Evolutionary conservation across 2,113 vertebrate species (phyloP).

Genomic region (Megaceryle torquata): DNA sequence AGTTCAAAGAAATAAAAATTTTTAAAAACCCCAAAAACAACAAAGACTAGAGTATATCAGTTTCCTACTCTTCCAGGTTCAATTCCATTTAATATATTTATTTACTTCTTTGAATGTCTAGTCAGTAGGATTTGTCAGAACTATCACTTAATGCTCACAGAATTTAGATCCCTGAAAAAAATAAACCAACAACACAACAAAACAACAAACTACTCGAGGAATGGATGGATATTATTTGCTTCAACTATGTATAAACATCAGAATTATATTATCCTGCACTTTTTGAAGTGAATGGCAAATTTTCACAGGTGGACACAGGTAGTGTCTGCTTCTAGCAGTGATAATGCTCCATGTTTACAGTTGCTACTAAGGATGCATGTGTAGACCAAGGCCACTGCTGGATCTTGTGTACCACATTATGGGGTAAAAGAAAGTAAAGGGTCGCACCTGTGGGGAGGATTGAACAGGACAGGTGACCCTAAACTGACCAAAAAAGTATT

Average conservation of each 20-base stretch:
- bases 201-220: no score
- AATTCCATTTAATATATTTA: background rate
- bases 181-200: background rate
- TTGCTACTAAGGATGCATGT: no score
- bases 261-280: background rate
- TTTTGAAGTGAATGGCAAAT: no score
- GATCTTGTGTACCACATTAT: no score
- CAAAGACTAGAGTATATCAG: rapidly evolving
- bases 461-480: no score
- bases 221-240: background rate
- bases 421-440: no score
- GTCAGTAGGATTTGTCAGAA: background rate
- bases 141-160: background rate
- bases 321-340: no score
- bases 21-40: background rate
- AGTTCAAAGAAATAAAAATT: background rate
- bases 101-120: background rate
- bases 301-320: no score
- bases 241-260: background rate
- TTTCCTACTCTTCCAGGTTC: background rate
- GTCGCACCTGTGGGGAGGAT: no score
- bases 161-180: background rate
- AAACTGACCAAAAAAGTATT: no score
- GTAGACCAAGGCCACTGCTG: no score
- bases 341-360: no score